Conservation (phyloP, 2,113 vertebrate species). For the Hippocampus guttulatus region DNA sequence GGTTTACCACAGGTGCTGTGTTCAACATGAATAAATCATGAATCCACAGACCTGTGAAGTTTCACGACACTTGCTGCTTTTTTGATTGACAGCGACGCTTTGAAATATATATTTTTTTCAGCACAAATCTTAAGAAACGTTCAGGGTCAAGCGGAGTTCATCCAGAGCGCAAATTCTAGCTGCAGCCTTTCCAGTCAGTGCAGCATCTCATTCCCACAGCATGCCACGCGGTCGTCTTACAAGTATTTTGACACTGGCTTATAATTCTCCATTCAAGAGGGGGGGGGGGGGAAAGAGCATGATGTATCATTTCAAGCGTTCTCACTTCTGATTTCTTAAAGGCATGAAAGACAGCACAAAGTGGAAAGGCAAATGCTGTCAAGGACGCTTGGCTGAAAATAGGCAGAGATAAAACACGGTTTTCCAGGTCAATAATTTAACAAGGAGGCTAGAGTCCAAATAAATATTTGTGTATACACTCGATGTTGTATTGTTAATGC, state of each 20-base stretch:
- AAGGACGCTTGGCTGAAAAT: constrained; percentile 1
- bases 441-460: constrained; percentile 12
- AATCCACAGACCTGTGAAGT: constrained; percentile 64
- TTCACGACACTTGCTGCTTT: constrained; percentile 50
- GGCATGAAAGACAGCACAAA: background rate
- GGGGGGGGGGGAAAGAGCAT: background rate
- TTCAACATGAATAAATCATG: constrained; percentile 70
- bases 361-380: background rate
- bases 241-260: background rate
- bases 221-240: constrained; percentile 20
- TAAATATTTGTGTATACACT: background rate
- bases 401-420: constrained; percentile 9
- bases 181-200: constrained; percentile 25
- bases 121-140: constrained; percentile 54
- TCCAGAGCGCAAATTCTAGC: constrained; percentile 28
- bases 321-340: constrained; percentile 1
- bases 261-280: constrained; percentile 13
- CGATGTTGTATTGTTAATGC: background rate
- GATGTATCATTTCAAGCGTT: constrained; percentile 13
- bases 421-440: constrained; percentile 25
- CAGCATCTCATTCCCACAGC: constrained; percentile 19
- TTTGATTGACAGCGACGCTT: constrained; percentile 63
- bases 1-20: constrained; percentile 62
- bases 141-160: constrained; percentile 65
- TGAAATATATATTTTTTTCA: constrained; percentile 44